Percentiles rank a stretch among this genome's conserved stretches.
phyloP scores from a whole-genome alignment of 1,140 invertebrate genomes.

The Zophobas morio region DNA sequence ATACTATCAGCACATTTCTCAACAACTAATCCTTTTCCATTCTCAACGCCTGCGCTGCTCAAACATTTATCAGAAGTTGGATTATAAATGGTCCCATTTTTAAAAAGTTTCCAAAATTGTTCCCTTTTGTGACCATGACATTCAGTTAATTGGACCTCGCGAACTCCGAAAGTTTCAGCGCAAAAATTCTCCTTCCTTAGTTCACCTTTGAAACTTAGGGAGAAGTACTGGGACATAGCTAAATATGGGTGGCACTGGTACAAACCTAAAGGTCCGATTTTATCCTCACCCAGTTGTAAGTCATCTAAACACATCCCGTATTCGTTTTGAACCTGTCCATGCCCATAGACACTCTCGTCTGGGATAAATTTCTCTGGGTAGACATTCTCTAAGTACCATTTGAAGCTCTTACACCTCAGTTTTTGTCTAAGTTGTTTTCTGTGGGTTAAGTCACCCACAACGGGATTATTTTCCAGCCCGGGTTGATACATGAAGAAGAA shows the following conservation, averaged over 20 bases:
- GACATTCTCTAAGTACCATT: slow-evolving; percentile 86
- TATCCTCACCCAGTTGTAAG: slow-evolving; percentile 81
- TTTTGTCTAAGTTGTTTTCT: slow-evolving; percentile 80
- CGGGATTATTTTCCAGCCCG: slow-evolving; percentile 66
- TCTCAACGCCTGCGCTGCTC: slow-evolving; percentile 63
- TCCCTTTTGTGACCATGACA: slow-evolving; percentile 71
- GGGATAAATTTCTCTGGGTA: slow-evolving; percentile 91
- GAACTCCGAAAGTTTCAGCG: slow-evolving; percentile 68
- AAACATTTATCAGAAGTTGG: slow-evolving; percentile 62
- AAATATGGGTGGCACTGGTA: slow-evolving; percentile 83
- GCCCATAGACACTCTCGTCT: slow-evolving; percentile 84
- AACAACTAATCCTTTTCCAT: slow-evolving; percentile 62
- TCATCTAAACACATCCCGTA: slow-evolving; percentile 84
- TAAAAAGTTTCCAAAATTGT: slow-evolving; percentile 73
- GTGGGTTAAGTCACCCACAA: slow-evolving; percentile 81
- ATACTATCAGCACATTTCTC: slow-evolving; percentile 59
- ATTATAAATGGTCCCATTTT: slow-evolving; percentile 63
- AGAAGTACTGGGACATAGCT: slow-evolving; percentile 80
- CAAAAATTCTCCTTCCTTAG: slow-evolving; percentile 85
- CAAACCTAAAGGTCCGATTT: slow-evolving; percentile 79
- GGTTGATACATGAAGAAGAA: slow-evolving; percentile 67
- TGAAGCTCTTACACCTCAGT: slow-evolving; percentile 84
- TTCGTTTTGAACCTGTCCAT: slow-evolving; percentile 74
- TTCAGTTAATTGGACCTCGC: slow-evolving; percentile 70
- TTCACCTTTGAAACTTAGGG: slow-evolving; percentile 79